Conservation (phyloP, 2,888 invertebrate species). For the Itoplectis maculator region DNA sequence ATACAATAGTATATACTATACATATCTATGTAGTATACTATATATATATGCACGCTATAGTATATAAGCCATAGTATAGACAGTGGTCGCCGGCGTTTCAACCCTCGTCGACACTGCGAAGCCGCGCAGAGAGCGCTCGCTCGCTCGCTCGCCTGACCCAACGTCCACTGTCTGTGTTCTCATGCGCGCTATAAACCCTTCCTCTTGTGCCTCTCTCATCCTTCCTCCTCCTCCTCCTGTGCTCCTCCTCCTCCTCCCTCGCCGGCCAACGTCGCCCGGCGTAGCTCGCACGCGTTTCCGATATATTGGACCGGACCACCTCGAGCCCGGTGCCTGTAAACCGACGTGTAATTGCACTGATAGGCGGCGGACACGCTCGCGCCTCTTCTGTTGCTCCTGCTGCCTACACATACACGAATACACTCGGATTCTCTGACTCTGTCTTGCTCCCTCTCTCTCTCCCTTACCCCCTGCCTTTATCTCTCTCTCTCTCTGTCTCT, state of each 20-base stretch:
- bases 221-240: background rate
- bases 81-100: conserved; percentile 34
- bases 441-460: background rate
- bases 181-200: conserved; percentile 42
- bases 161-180: conserved; percentile 8
- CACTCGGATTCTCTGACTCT: background rate
- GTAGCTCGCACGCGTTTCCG: conserved; percentile 51
- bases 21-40: too few relatives aligned
- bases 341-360: conserved; percentile 62
- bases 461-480: too few relatives aligned
- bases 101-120: conserved; percentile 42
- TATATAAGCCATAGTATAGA: conserved; percentile 18
- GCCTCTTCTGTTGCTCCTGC: conserved; percentile 12
- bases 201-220: conserved; percentile 10
- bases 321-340: conserved; percentile 50
- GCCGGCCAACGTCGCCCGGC: conserved; percentile 1
- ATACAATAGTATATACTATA: background rate
- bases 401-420: background rate
- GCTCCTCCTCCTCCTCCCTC: background rate
- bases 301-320: conserved; percentile 54
- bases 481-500: background rate
- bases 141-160: conserved; percentile 6
- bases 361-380: conserved; percentile 41
- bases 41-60: conserved; percentile 2
- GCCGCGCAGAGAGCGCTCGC: background rate